phyloP scores from a whole-genome alignment of 2,888 invertebrate genomes.

The Mesochorus sp. region DNA sequence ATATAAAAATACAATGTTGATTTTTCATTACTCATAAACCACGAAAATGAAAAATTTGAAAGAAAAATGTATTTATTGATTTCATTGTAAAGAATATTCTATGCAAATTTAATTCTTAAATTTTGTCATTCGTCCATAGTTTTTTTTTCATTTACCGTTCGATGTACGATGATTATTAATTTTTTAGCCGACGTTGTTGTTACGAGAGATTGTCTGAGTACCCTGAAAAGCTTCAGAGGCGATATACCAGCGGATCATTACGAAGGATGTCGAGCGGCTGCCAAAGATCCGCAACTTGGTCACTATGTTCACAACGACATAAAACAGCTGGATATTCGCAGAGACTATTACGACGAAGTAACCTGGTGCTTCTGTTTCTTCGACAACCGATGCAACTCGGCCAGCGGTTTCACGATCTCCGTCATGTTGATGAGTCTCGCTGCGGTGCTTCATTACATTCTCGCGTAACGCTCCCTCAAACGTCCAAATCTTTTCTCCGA shows the following conservation, averaged over 20 bases:
- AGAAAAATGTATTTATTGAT: too few species aligned
- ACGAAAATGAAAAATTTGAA: too few species aligned
- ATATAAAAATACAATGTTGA: too few species aligned
- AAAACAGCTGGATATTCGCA: slow-evolving; percentile 92
- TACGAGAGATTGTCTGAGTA: slow-evolving; percentile 93
- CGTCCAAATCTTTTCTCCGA: too few species aligned
- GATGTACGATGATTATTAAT: too few species aligned
- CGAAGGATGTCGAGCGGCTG: slow-evolving; percentile 93
- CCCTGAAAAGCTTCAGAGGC: slow-evolving; percentile 89
- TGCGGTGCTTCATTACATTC: slow-evolving; percentile 37
- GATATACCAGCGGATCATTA: slow-evolving; percentile 96
- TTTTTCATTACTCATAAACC: too few species aligned
- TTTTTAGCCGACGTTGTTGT: slow-evolving; percentile 89
- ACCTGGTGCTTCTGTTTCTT: slow-evolving; percentile 96
- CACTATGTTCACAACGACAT: slow-evolving; percentile 95
- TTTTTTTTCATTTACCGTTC: slow-evolving; percentile 32
- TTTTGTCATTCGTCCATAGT: background rate
- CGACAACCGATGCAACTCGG: slow-evolving; percentile 92
- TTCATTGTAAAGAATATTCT: too few species aligned
- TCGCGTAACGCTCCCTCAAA: too few species aligned
- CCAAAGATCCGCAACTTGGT: slow-evolving; percentile 89
- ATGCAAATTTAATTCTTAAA: too few species aligned
- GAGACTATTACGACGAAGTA: slow-evolving; percentile 91
- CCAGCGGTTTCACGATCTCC: slow-evolving; percentile 77
- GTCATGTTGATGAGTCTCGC: slow-evolving; percentile 53